Evolutionary conservation across 2,888 invertebrate genomes (phyloP).

Genomic region (Dermolepida albohirtum): DNA sequence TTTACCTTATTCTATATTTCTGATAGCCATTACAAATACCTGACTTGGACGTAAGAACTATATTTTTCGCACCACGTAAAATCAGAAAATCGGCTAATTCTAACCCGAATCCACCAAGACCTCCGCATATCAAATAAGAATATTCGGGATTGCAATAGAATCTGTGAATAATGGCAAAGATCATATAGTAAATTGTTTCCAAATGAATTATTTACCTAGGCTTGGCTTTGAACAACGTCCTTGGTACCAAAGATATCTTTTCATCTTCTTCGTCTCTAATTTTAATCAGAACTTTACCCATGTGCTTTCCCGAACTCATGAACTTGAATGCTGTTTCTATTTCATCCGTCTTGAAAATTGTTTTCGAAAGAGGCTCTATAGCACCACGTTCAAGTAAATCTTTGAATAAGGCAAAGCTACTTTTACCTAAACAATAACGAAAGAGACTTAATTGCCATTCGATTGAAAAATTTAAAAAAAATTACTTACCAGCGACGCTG

Average conservation of each 20-base stretch:
- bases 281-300: conserved; percentile 76
- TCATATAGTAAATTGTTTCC: no score
- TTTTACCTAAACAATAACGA: no score
- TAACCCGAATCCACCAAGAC: conserved; percentile 92
- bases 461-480: no score
- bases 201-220: conserved; percentile 58
- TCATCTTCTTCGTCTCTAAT: conserved; percentile 53
- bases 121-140: conserved; percentile 77
- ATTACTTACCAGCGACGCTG: no score
- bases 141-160: conserved; percentile 42
- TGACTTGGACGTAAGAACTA: conserved; percentile 84
- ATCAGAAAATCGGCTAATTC: conserved; percentile 90
- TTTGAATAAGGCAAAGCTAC: no score
- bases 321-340: conserved; percentile 79
- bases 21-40: conserved; percentile 89
- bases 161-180: conserved; percentile 16
- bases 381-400: conserved; percentile 64
- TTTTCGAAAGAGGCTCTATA: conserved; percentile 76
- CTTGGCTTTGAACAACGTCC: conserved; percentile 11
- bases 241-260: background rate
- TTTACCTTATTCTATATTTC: conserved; percentile 74
- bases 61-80: conserved; percentile 80
- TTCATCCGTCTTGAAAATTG: conserved; percentile 74
- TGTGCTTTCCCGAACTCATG: conserved; percentile 79
- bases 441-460: no score